Evolutionary conservation across 2,888 invertebrate species (phyloP), one percentile per base, ranked within the genome.

Genomic region (Drosophila neonasuta): DNA sequence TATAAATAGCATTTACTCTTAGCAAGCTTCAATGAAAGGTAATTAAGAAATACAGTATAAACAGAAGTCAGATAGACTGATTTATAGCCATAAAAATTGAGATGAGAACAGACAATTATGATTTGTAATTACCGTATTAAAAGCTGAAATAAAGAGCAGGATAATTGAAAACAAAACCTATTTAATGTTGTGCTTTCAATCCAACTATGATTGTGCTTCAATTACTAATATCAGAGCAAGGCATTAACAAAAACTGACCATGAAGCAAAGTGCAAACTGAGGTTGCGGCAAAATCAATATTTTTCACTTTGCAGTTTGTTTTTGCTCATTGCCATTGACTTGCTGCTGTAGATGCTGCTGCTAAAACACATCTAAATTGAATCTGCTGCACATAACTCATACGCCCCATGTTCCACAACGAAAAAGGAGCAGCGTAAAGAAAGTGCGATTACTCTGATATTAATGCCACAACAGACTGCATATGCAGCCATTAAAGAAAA

Each of bases 401-500:
- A 64, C 74, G 74, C 56, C 9, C 32, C 34, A 32, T 48, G 45
- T 10, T 24, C 7, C 36, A 17, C 29, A 30, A 58, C 13, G n/a
- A 8, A 15, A 36, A 32, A 24, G 13, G 20, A 17, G 41, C n/a
- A 9, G 11, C 13, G 45, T 32, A 45, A 11, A 48, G 30, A 46
- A 64, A 55, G 34, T 55, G 39, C 46, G 17, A 48, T 39, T 55
- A 46, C 42, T 54, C 42, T n/a, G 42, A n/a, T 54, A 55, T 57
- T 56, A 46, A 54, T 39, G 59, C 34, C 45, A 32, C 60, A 65
- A 54, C 60, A 50, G 45, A 75, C 67, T 75, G 67, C 75, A 61
- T 63, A 58, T 74, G 74, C 68, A 74, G 39, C 68, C 57, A 58
- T 68, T 57, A 55, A 63, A 64, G 57, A 20, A 55, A 48, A 51